Evolutionary conservation across 2,113 vertebrate genomes (phyloP).

Genomic region (Corynorhinus townsendii): DNA sequence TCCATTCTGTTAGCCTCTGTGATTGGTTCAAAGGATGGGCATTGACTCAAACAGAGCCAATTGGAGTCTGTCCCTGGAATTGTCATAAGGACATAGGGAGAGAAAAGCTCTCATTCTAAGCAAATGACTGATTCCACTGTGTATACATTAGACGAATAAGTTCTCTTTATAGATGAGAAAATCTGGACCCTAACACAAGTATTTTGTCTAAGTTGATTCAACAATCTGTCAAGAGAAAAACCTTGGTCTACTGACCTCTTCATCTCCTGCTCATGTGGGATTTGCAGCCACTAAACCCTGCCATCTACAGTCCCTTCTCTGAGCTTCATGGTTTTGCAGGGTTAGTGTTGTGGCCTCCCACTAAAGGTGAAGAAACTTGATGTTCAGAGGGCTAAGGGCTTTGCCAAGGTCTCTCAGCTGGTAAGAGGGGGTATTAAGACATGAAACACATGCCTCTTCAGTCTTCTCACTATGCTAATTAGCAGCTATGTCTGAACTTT

Average conservation of each 20-base stretch:
- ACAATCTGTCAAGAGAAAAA: not conserved
- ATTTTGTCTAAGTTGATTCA: not conserved
- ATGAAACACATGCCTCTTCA: rapidly evolving
- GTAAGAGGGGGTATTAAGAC: rapidly evolving
- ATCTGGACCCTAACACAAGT: not conserved
- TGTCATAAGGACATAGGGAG: not conserved
- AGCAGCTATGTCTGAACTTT: not conserved
- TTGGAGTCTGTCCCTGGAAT: not conserved
- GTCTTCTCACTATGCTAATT: not conserved
- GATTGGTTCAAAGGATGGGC: not conserved
- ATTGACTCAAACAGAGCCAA: not conserved
- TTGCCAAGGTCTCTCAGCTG: not conserved
- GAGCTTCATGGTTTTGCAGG: not conserved
- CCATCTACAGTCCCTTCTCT: not conserved
- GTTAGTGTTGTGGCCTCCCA: not conserved
- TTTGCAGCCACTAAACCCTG: rapidly evolving
- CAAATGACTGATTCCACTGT: not conserved
- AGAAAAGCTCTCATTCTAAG: not conserved
- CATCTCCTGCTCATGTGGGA: not conserved
- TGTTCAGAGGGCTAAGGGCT: not conserved
- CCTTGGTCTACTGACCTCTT: not conserved
- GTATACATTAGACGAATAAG: no score
- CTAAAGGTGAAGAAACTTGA: not conserved
- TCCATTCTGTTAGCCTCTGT: rapidly evolving
- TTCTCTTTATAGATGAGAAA: not conserved